A percentile compares a stretch with the other conserved stretches of the same genome.
These are phyloP conservation scores for Gyrodactylus bullatarudis DNA, from an alignment of 1,140 invertebrate genomes.

Conservation along the genomic window DNA sequence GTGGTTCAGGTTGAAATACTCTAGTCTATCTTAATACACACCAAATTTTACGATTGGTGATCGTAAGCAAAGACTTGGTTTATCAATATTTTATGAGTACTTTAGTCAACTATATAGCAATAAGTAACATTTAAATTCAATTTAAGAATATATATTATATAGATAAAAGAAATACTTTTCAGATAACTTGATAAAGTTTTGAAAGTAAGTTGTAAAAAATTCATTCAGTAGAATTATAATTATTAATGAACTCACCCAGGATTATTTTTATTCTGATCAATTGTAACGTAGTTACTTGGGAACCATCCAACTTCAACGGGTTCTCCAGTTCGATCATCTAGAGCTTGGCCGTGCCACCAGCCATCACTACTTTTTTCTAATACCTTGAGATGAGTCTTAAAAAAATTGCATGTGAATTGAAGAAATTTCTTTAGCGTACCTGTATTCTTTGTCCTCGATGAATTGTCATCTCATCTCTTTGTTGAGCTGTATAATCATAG, in stretches of 20 bases:
- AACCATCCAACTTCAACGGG: constrained; percentile 42
- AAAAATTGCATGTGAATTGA: constrained; percentile 2
- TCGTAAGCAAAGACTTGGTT: no score
- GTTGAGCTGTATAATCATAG: constrained; percentile 84
- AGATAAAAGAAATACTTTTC: no score
- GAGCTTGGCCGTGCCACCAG: constrained; percentile 55
- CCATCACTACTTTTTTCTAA: constrained; percentile 93
- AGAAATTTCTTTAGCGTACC: background rate
- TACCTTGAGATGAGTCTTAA: constrained; percentile 40
- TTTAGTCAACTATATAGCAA: no score
- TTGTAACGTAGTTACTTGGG: constrained; percentile 81
- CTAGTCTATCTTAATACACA: no score
- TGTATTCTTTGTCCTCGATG: constrained; percentile 30
- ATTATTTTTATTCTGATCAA: constrained; percentile 26
- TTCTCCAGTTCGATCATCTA: background rate
- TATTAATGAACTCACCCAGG: background rate
- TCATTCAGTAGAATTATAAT: no score
- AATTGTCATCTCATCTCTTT: constrained; percentile 68
- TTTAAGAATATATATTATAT: no score
- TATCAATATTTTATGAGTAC: no score
- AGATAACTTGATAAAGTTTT: no score
- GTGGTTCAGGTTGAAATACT: no score
- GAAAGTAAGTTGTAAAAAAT: no score
- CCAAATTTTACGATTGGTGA: no score
- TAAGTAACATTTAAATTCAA: no score